Evolutionary conservation across 1,140 invertebrate genomes (phyloP), one percentile per base, ranked within the genome.

Genomic region (Bacillus rossius): DNA sequence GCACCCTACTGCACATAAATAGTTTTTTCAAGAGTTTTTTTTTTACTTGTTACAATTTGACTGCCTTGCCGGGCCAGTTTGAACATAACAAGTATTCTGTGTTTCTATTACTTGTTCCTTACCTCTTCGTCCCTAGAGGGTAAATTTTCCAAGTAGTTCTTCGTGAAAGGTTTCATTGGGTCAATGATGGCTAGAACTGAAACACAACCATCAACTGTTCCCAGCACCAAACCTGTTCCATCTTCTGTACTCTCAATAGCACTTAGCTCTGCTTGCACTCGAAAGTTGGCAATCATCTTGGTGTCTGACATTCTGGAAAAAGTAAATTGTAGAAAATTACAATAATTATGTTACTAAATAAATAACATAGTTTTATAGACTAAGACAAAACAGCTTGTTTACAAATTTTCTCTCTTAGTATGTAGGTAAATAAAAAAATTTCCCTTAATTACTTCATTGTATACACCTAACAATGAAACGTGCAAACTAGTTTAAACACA

Each of bases 131-230:
- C 84, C 60, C 88, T 76, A 0, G 87, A 89, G 0, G 88, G 88
- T 61, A 91, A 75, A 29, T 74, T 75, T 22, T 74, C 73, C 5
- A 91, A 71, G 70, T 85, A 88, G n/a, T 84, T 77, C 58, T 78
- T 74, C 73, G 85, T 83, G 8, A 73, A 69, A 29, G 69, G 57
- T 55, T 78, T 76, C 14, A 69, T 69, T 1, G 90, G 87, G 77
- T 98, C 94, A 0, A 91, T 88, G 65, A 98, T 91, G 13, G 88
- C 87, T 26, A 98, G 73, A n/a, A 94, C 87, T 1, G 93, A 93
- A 34, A 98, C 80, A 70, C 93, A 96, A 7, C 95, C 95, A 71
- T 98, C 94, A 5, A 96, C 88, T 0, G 92, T 94, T 0, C 93
- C 94, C 20, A 98, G 77, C 1, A 95, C 89, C 26, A 97, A 43